Conservation (phyloP, 2,888 invertebrate genomes). For the Yponomeuta cagnagella region DNA sequence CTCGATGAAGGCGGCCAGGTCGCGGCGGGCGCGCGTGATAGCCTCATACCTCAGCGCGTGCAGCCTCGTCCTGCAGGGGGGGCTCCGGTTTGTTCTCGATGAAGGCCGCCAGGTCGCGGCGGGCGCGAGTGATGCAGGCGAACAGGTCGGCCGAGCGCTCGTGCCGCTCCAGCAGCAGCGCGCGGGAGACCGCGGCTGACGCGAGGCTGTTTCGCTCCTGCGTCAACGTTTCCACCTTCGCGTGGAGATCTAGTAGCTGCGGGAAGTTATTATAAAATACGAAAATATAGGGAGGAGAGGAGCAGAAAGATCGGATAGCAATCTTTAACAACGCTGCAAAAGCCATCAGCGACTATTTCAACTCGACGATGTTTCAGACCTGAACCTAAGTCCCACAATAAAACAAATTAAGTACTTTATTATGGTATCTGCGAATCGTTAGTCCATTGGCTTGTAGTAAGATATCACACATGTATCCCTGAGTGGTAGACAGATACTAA, state of each 20-base stretch:
- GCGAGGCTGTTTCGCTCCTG: conserved; percentile 55
- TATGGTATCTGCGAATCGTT: too few species aligned
- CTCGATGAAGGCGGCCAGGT: neutral
- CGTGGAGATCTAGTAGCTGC: conserved; percentile 53
- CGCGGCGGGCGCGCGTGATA: neutral
- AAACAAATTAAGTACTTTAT: too few species aligned
- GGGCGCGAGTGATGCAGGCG: conserved; percentile 45
- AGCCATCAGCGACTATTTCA: neutral
- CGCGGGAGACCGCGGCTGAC: conserved; percentile 54
- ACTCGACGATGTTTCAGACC: too few species aligned
- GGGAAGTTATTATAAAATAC: neutral
- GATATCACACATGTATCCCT: too few species aligned
- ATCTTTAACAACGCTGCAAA: neutral
- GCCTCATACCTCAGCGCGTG: neutral
- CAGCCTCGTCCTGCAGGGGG: neutral
- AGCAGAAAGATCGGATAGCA: neutral
- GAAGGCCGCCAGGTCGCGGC: conserved; percentile 44
- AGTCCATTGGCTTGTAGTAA: too few species aligned
- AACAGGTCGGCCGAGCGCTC: conserved; percentile 60
- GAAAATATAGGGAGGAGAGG: neutral
- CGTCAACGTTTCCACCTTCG: conserved; percentile 54
- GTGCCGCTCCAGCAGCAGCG: conserved; percentile 63
- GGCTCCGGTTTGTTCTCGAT: conserved; percentile 25
- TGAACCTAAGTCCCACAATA: too few species aligned
- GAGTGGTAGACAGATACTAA: too few species aligned